Conservation (phyloP, 1,140 invertebrate genomes). For the Orchesella cincta region DNA sequence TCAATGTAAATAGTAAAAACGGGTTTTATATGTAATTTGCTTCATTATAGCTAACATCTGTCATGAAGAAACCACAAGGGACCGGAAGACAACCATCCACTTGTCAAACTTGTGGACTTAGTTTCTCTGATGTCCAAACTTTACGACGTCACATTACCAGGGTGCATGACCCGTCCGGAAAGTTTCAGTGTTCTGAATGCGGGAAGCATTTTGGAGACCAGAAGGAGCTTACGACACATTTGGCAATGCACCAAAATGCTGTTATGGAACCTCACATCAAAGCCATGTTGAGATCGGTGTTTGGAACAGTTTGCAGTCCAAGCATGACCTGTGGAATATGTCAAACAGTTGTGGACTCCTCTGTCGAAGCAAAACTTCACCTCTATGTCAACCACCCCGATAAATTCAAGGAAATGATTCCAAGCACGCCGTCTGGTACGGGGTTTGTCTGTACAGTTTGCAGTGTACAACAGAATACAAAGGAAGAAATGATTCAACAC, state of each 20-base stretch:
- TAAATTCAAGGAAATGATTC: not conserved
- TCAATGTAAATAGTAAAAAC: too few species aligned
- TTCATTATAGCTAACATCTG: not conserved
- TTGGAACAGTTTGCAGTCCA: not conserved
- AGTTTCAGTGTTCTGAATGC: not conserved
- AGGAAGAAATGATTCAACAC: not conserved
- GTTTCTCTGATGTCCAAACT: not conserved
- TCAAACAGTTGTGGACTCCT: not conserved
- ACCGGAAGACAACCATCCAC: not conserved
- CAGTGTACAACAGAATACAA: not conserved
- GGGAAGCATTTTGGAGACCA: not conserved
- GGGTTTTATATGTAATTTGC: too few species aligned
- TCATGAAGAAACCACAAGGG: not conserved
- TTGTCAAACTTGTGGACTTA: not conserved
- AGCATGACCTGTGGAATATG: not conserved
- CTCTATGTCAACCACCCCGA: slow-evolving; percentile 5
- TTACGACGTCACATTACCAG: not conserved
- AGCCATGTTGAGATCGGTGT: slow-evolving; percentile 5
- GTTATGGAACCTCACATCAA: not conserved
- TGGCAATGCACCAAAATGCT: not conserved
- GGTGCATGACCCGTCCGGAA: not conserved
- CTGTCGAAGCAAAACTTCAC: not conserved
- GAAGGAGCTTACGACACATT: not conserved
- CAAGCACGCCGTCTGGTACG: not conserved
- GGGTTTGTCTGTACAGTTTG: not conserved